These are phyloP conservation scores for Steinernema feltiae DNA, from an alignment of 1,140 invertebrate species.

Conservation along the genomic window DNA sequence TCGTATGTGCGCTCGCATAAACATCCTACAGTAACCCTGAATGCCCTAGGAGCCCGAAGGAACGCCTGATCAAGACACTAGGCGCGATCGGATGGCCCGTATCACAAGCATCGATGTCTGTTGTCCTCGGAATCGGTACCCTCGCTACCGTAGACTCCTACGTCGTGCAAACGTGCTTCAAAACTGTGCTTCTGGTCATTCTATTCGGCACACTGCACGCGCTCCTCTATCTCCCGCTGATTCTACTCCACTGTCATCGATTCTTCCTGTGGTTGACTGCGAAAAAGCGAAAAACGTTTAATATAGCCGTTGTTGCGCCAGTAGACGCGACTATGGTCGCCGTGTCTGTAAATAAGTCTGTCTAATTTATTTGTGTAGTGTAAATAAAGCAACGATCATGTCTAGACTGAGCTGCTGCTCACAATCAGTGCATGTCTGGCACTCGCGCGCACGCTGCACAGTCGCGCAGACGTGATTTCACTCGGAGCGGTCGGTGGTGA, in stretches of 20 bases:
- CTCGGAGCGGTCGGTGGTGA: no score
- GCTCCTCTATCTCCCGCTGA: slow-evolving; percentile 66
- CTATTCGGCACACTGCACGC: slow-evolving; percentile 86
- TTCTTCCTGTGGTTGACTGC: neutral
- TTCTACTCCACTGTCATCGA: slow-evolving; percentile 22
- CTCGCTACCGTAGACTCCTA: slow-evolving; percentile 81
- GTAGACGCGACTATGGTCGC: neutral
- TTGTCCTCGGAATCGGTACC: slow-evolving; percentile 62
- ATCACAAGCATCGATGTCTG: slow-evolving; percentile 71
- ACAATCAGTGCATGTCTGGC: no score
- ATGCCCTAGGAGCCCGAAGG: slow-evolving; percentile 65
- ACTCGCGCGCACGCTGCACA: no score
- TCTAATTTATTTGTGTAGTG: slow-evolving; percentile 4
- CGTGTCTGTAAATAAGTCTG: neutral
- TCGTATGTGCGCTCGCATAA: neutral
- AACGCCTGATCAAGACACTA: slow-evolving; percentile 74
- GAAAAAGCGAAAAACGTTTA: neutral
- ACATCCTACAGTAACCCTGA: neutral
- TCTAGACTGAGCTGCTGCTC: no score
- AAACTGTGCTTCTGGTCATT: slow-evolving; percentile 90
- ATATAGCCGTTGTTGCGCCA: neutral
- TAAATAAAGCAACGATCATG: neutral
- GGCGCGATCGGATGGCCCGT: slow-evolving; percentile 84
- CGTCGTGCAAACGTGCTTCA: slow-evolving; percentile 93
- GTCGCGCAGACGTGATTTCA: no score